A percentile compares a stretch with the other conserved stretches of the same genome.
phyloP scores from a whole-genome alignment of 2,113 vertebrate genomes.

The Archilochus colubris region DNA sequence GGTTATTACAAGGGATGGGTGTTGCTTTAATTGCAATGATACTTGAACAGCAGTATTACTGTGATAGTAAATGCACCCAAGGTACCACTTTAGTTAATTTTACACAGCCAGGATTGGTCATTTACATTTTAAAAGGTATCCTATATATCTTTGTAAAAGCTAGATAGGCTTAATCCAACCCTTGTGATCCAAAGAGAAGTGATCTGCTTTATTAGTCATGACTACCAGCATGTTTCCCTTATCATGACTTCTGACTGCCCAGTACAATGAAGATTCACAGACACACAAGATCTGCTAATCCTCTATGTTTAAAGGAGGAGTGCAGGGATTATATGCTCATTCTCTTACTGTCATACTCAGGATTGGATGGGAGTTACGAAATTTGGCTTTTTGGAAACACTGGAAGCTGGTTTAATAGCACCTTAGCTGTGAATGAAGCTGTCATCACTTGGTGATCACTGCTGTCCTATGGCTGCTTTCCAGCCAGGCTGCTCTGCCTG shows the following conservation, averaged over 20 bases:
- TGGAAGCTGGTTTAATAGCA: constrained; percentile 33
- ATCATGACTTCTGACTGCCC: constrained; percentile 39
- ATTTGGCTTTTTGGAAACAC: constrained; percentile 32
- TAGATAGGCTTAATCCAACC: constrained; percentile 17
- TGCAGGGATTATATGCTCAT: constrained; percentile 22
- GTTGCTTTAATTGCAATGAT: neutral
- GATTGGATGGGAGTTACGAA: neutral
- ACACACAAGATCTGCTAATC: constrained; percentile 39
- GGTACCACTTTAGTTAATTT: neutral
- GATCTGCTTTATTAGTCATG: constrained; percentile 38
- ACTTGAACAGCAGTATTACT: neutral
- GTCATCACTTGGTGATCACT: constrained; percentile 2
- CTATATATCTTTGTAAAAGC: neutral
- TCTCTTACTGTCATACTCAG: constrained; percentile 20
- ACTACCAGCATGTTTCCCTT: neutral
- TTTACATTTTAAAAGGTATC: constrained; percentile 14
- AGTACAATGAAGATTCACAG: constrained; percentile 54
- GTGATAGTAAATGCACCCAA: neutral
- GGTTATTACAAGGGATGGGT: neutral
- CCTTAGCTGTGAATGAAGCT: constrained; percentile 48
- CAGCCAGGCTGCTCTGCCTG: constrained; percentile 5
- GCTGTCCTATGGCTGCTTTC: constrained; percentile 23
- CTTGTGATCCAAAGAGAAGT: constrained; percentile 5
- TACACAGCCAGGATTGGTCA: neutral
- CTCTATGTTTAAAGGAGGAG: constrained; percentile 17